Percentiles rank a stretch among this genome's conserved stretches.
phyloP scores from a whole-genome alignment of 2,888 invertebrate species.

The Plebejus melissa region DNA sequence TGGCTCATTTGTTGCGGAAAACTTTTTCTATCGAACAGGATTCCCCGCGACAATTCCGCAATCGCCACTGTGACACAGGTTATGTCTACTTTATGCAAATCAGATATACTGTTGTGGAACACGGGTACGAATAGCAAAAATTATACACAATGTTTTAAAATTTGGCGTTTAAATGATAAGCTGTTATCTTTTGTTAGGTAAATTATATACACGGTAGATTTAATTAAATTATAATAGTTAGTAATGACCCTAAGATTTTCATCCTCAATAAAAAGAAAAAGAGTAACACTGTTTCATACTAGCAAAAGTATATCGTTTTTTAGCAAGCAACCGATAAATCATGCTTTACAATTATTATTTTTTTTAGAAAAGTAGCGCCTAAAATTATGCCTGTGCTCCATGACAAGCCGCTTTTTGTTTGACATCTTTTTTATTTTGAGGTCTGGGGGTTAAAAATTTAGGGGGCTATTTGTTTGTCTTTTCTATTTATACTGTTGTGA shows the following conservation, averaged over 20 bases:
- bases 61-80: constrained; percentile 28
- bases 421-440: too few relatives aligned
- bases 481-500: background rate
- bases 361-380: background rate
- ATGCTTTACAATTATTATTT: too few relatives aligned
- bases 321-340: too few relatives aligned
- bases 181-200: background rate
- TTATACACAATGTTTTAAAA: background rate
- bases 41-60: constrained; percentile 58
- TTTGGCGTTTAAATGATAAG: background rate
- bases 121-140: constrained; percentile 8
- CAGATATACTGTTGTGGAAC: constrained; percentile 29
- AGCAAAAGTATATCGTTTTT: too few relatives aligned
- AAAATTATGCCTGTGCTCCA: too few relatives aligned
- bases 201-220: too few relatives aligned
- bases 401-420: background rate
- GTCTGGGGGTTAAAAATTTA: too few relatives aligned
- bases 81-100: constrained; percentile 46
- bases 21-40: constrained; percentile 64
- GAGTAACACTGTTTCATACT: too few relatives aligned
- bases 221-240: too few relatives aligned
- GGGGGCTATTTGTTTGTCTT: background rate
- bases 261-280: too few relatives aligned
- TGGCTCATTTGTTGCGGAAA: constrained; percentile 38
- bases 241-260: too few relatives aligned